Conservation (phyloP, 2,797 vertebrate genomes). For the Galago senegalensis region DNA sequence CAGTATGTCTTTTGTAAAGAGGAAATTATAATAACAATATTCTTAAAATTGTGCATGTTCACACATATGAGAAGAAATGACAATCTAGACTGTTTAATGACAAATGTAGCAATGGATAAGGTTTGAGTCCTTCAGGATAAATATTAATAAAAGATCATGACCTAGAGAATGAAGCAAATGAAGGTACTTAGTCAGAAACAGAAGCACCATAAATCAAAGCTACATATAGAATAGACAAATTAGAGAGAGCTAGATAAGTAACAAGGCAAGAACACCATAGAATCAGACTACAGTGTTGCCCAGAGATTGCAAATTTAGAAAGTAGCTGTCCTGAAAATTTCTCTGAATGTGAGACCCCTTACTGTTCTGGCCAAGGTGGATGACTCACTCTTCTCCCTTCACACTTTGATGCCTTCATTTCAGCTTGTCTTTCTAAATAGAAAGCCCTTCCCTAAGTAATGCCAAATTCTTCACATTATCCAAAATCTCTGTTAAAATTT, state of each 20-base stretch:
- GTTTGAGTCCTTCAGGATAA: neutral
- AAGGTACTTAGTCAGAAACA: neutral
- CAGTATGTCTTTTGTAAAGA: neutral
- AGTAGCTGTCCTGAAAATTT: neutral
- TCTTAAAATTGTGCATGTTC: neutral
- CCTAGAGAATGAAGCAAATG: neutral
- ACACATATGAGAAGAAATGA: neutral
- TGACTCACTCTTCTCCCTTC: neutral
- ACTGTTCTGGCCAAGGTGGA: neutral
- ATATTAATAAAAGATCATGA: neutral
- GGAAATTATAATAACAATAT: neutral
- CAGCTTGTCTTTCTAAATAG: neutral
- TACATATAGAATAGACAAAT: neutral
- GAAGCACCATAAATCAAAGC: neutral
- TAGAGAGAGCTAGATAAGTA: neutral
- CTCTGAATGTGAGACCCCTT: neutral
- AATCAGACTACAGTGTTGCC: neutral
- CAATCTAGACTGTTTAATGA: neutral
- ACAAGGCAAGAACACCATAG: neutral
- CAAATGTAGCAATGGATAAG: neutral
- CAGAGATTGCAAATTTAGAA: neutral
- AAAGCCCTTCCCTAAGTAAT: neutral
- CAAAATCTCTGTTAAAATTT: neutral
- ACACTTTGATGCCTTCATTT: neutral
- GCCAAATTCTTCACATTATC: neutral